phyloP scores from a whole-genome alignment of 1,140 invertebrate species.

The Aphidius ervi region DNA sequence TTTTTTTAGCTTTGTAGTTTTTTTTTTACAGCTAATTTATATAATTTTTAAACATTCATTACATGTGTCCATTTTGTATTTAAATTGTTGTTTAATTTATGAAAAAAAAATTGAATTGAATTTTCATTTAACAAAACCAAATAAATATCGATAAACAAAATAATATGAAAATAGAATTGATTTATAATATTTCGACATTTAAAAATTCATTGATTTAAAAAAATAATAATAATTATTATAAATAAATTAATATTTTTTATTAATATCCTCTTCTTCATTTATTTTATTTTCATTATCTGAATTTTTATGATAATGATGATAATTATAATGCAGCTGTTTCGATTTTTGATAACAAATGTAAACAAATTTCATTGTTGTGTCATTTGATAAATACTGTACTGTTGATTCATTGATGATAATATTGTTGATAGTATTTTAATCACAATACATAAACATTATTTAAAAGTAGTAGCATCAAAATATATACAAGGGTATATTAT shows the following conservation, averaged over 20 bases:
- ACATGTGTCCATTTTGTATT: too few species aligned
- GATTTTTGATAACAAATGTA: conserved; percentile 18
- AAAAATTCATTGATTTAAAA: neutral
- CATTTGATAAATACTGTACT: neutral
- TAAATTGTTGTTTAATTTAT: too few species aligned
- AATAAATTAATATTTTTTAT: neutral
- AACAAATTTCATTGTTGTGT: conserved; percentile 13
- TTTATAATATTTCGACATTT: conserved; percentile 3
- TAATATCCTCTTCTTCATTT: neutral
- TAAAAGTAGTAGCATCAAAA: too few species aligned
- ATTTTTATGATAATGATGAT: conserved; percentile 2
- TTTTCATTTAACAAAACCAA: conserved; percentile 23
- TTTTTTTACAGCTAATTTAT: neutral
- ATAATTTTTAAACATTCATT: neutral
- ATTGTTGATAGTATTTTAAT: too few species aligned
- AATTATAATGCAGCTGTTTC: neutral
- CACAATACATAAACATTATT: too few species aligned
- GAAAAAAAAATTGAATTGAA: neutral
- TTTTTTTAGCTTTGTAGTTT: neutral
- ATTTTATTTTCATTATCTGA: neutral
- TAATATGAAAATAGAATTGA: neutral
- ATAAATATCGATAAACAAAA: conserved; percentile 14
- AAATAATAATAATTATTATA: too few species aligned
- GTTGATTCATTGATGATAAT: too few species aligned
- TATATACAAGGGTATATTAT: too few species aligned